A percentile compares a stretch with the other conserved stretches of the same genome.
Evolutionary conservation across 2,113 vertebrate genomes (phyloP).

Genomic region (Thamnophis sirtalis): DNA sequence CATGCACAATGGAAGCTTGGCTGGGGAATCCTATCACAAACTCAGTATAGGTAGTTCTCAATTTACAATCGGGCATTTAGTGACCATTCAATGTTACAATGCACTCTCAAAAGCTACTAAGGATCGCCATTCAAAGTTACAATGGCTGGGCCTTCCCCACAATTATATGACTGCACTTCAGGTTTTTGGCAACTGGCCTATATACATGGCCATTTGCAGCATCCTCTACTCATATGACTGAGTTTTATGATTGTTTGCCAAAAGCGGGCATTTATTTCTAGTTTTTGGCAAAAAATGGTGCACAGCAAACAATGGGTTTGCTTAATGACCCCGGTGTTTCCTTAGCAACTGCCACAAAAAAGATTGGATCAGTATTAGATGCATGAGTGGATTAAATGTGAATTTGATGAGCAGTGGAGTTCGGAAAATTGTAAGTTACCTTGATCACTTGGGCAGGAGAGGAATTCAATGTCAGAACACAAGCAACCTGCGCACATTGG

Average conservation of each 20-base stretch:
- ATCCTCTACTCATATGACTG: background rate
- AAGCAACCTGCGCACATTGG: constrained; percentile 38
- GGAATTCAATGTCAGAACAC: constrained; percentile 24
- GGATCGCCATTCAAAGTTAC: background rate
- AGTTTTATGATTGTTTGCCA: background rate
- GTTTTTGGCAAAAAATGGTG: background rate
- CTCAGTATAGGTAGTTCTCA: background rate
- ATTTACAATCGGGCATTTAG: background rate
- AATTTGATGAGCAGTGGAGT: background rate
- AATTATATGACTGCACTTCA: background rate
- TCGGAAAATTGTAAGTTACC: constrained; percentile 46
- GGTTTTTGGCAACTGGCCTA: background rate
- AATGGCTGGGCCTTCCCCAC: background rate
- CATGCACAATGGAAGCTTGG: background rate
- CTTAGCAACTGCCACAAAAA: background rate
- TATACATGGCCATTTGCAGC: background rate
- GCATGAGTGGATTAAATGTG: background rate
- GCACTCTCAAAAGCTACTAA: background rate
- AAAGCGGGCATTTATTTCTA: background rate
- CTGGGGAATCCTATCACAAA: background rate
- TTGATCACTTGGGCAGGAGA: background rate
- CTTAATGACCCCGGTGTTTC: background rate
- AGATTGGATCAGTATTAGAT: background rate
- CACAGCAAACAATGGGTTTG: background rate
- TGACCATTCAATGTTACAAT: background rate